phyloP scores from a whole-genome alignment of 2,888 invertebrate species.

The Trypoxylon attenuatum region DNA sequence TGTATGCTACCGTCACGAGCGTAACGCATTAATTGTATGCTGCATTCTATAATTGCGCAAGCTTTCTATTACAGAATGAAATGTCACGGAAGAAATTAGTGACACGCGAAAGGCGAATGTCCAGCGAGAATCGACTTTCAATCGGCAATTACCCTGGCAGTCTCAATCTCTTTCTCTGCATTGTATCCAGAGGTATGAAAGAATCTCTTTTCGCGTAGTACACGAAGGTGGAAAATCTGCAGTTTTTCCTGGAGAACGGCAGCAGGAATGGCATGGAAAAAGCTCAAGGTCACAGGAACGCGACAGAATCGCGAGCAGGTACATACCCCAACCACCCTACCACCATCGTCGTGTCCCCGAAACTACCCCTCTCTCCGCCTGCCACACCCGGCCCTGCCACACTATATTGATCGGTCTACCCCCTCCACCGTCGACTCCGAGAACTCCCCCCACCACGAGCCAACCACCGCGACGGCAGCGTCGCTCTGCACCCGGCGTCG shows the following conservation, averaged over 20 bases:
- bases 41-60: no score
- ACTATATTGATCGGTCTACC: conserved; percentile 70
- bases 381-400: conserved; percentile 65
- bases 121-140: no score
- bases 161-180: no score
- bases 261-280: conserved; percentile 34
- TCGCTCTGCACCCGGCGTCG: conserved; percentile 41
- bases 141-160: no score
- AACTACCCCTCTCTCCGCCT: conserved; percentile 59
- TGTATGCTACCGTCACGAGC: no score
- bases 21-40: no score
- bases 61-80: no score
- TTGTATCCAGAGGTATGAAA: no score
- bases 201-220: no score
- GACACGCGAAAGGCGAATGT: neutral
- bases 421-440: conserved; percentile 27
- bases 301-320: conserved; percentile 45
- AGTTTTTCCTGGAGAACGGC: neutral
- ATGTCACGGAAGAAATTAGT: no score
- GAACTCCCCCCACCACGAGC: no score
- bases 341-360: conserved; percentile 27
- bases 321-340: conserved; percentile 37
- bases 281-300: conserved; percentile 64
- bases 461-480: conserved; percentile 49
- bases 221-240: no score